phyloP scores from a whole-genome alignment of 2,888 invertebrate species.

The Erebia ligea region DNA sequence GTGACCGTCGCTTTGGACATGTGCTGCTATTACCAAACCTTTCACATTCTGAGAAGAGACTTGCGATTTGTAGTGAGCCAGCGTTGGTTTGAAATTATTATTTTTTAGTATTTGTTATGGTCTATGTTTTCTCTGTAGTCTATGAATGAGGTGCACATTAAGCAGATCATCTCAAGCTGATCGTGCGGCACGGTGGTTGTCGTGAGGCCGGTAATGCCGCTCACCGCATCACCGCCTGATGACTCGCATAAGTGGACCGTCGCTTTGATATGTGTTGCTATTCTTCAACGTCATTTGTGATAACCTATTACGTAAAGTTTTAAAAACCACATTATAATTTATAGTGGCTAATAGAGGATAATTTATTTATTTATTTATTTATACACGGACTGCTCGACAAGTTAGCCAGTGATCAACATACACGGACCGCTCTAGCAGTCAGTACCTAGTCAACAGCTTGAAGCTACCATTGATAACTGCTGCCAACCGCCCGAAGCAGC shows the following conservation, averaged over 20 bases:
- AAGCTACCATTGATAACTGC: no score
- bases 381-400: no score
- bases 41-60: no score
- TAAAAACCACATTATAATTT: not conserved
- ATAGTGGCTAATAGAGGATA: not conserved
- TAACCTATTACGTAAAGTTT: conserved; percentile 7
- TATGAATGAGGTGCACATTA: conserved; percentile 2
- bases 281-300: conserved; percentile 14
- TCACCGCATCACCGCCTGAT: conserved; percentile 6
- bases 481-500: no score
- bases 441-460: no score
- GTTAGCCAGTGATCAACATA: no score
- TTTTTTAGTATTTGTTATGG: no score
- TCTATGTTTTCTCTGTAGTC: not conserved
- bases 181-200: conserved; percentile 3
- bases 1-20: conserved; percentile 8
- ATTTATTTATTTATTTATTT: no score
- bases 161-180: not conserved
- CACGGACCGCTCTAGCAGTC: no score
- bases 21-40: conserved; percentile 10
- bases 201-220: conserved; percentile 3
- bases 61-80: no score
- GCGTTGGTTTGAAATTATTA: no score
- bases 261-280: conserved; percentile 4
- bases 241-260: conserved; percentile 20